Evolutionary conservation across 2,797 vertebrate species (phyloP), one percentile per base, ranked within the genome.

Genomic region (Eulemur mongoz): DNA sequence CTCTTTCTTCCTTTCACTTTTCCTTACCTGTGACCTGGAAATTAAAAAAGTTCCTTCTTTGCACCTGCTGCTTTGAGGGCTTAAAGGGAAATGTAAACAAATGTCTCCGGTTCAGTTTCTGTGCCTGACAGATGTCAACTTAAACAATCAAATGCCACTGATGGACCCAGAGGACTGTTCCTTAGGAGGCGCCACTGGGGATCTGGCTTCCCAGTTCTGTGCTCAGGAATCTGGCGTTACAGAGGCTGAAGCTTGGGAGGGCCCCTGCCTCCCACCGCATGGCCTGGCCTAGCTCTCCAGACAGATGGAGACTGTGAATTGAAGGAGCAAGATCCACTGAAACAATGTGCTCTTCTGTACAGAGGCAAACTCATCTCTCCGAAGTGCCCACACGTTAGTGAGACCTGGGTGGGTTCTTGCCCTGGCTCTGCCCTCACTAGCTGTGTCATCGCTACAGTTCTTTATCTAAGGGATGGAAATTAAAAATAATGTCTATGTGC

Each of bases 121-220:
- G 1, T 52, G 54, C 50, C 83, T 79, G 75, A 80, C 18, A 70
- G 61, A 67, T 48, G n/a, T 88, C 45, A 11, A 2, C 22, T 45
- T 32, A 88, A 57, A 63, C 30, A 15, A 15, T 69, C 50, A 59
- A 52, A n/a, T 59, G 30, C 22, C 38, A 4, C 4, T 2, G 54
- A 78, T 2, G 52, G 48, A 40, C 50, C 43, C 7, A 9, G 1
- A 27, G 65, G n/a, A 25, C 8, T 5, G n/a, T 63, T 14, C 22
- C 25, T 9, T 22, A 18, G 32, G 85, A 96, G 65, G 10, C 7
- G 5, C 13, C 7, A 0, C 23, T 0, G 1, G 45, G 72, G 35
- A 69, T 7, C 7, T 17, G 52, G 17, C 48, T 87, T 87, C 35
- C 38, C 11, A 14, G 50, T 15, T 87, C 38, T 45, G 67, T 6